These are phyloP conservation scores for Meloidogyne floridensis DNA, from an alignment of 1,140 invertebrate genomes.

Conservation along the genomic window DNA sequence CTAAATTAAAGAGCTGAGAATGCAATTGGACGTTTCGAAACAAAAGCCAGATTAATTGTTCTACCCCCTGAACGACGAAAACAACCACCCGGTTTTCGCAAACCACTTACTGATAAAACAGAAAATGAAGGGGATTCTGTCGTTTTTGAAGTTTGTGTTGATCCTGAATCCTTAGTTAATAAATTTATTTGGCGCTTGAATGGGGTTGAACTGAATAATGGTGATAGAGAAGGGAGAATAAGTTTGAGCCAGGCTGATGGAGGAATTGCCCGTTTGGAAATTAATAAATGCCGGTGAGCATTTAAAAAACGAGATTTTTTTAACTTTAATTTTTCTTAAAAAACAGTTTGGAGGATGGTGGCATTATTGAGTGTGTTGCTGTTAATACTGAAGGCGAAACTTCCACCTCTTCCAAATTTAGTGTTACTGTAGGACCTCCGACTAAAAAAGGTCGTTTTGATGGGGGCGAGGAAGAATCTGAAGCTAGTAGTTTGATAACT, in stretches of 20 bases:
- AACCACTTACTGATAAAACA: conserved; percentile 55
- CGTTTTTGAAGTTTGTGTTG: conserved; percentile 63
- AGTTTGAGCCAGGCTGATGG: not conserved
- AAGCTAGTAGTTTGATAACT: not conserved
- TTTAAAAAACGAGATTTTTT: not conserved
- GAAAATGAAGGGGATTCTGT: conserved; percentile 58
- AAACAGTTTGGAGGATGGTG: conserved; percentile 52
- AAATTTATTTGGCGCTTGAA: conserved; percentile 60
- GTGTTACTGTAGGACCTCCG: conserved; percentile 42
- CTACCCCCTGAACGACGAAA: conserved; percentile 60
- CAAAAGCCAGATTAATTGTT: conserved; percentile 62
- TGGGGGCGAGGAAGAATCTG: conserved; percentile 28
- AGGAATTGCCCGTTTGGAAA: conserved; percentile 1
- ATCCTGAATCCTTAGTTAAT: conserved; percentile 58
- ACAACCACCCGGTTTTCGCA: conserved; percentile 59
- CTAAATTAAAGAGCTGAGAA: conserved; percentile 53
- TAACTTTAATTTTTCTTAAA: not conserved
- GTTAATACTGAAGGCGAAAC: conserved; percentile 59
- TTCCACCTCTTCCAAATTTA: conserved; percentile 43
- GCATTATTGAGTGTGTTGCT: conserved; percentile 49
- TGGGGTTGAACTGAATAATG: conserved; percentile 46
- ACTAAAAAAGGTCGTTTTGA: conserved; percentile 28
- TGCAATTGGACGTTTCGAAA: conserved; percentile 61
- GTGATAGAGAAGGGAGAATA: not conserved
- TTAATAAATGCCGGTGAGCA: not conserved